Evolutionary conservation across 2,113 vertebrate species (phyloP), one percentile per base, ranked within the genome.

Genomic region (Prunella fulvescens): DNA sequence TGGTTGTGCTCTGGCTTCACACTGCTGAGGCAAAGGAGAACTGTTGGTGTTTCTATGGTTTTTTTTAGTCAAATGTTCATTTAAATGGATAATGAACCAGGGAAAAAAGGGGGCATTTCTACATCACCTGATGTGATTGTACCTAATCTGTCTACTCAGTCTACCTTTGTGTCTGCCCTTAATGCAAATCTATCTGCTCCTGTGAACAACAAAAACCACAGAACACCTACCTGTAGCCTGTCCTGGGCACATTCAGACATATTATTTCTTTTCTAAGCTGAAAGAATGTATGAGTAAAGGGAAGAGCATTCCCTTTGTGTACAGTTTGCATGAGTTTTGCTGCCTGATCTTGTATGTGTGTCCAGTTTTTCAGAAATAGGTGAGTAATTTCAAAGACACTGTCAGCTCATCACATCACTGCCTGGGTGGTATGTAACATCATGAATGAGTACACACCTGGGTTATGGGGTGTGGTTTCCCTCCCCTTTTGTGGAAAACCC

Each of bases 111-210:
- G 44, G 48, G 24, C 69, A 31, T 90, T 93, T 72, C 80, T 61
- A 40, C 44, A 58, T 88, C 44, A 74, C 64, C 50, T 74, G 76
- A 26, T 93, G 62, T 69, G 62, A 72, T 73, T 81, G 67, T 84
- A 83, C 45, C 54, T 92, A 78, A 91, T 83, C 80, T 84, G 56
- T 93, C 88, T 94, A 56, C 56, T 84, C 77, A 67, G 64, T 66
- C 88, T 93, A 86, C 90, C 81, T 86, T 73, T 93, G n/a, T 83
- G 80, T 88, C 82, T 95, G 64, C 42, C 60, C 48, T 86, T 58
- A 86, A 86, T 94, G 88, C 95, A 97, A 94, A 95, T 92, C 60
- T 78, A 58, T 85, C 86, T 90, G 56, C 19, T 92, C 45, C 37
- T 53, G 24, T 73, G 71, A 87, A 28, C 56, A 93, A 48, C 26